Percentiles rank a stretch among this genome's conserved stretches.
These are phyloP conservation scores for Pogonomyrmex californicus DNA, from an alignment of 1,140 invertebrate genomes.

Conservation along the genomic window DNA sequence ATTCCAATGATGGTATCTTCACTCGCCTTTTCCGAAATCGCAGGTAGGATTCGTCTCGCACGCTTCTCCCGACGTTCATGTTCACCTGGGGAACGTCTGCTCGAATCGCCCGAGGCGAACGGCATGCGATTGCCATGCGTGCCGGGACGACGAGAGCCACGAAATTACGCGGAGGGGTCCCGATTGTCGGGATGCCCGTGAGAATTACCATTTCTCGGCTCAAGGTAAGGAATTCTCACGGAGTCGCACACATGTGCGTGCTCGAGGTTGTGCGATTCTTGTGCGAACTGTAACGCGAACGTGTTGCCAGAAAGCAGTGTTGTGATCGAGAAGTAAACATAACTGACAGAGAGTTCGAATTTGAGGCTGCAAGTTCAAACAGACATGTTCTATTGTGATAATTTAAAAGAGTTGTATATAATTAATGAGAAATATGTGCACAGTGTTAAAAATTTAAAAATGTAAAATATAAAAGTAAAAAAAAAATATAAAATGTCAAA, in stretches of 20 bases:
- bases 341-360: background rate
- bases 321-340: background rate
- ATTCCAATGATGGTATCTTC: background rate
- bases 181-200: slow-evolving; percentile 65
- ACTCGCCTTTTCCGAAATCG: background rate
- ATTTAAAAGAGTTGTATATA: background rate
- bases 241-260: background rate
- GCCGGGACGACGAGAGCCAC: slow-evolving; percentile 44
- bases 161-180: slow-evolving; percentile 62
- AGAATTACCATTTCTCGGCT: slow-evolving; percentile 70
- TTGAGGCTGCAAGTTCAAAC: background rate
- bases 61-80: slow-evolving; percentile 3
- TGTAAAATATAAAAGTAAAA: background rate
- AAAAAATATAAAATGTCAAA: background rate
- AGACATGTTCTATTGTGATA: background rate
- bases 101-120: slow-evolving; percentile 46
- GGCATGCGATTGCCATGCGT: slow-evolving; percentile 55
- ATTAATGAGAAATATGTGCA: background rate
- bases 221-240: slow-evolving; percentile 63
- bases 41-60: background rate
- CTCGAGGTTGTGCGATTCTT: background rate
- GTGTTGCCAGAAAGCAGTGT: background rate
- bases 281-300: slow-evolving; percentile 18
- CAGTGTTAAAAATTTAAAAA: background rate
- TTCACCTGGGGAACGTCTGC: slow-evolving; percentile 5